Evolutionary conservation across 2,888 invertebrate genomes (phyloP), one percentile per base, ranked within the genome.

Genomic region (Seira musarum): DNA sequence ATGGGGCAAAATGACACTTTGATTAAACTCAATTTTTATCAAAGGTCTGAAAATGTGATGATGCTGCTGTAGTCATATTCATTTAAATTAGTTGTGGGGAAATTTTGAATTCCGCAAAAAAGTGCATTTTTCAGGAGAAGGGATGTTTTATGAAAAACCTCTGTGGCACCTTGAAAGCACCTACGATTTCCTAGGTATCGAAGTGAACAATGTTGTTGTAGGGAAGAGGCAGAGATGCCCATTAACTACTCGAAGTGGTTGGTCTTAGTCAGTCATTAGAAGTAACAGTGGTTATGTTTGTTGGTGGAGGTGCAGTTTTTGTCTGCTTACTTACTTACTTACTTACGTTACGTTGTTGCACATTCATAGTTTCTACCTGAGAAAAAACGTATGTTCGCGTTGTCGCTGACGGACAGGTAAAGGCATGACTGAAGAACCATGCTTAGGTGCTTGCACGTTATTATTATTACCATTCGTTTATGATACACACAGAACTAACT

Each of bases 351-450:
- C 30, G 30, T 30, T 30, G 24, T 69, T 71, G 63, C 70, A 68
- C 70, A 71, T 78, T 64, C 66, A 66, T 49, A 63, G n/a, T 77
- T 64, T 53, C 19, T 73, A 72, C 68, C 67, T 72, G 72, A 49
- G 19, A 66, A 30, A 35, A 66, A 21, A 40, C 66, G 40, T 66
- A 40, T 35, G 66, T 35, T 66, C 40, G 10, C 40, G 68, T 63
- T 22, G 22, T 22, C 40, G 13, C 60, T 15, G 60, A 40, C 19
- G 22, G 77, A 67, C 67, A 79, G 67, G 63, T 68, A 79, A 72
- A 57, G 6, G 74, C 40, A 67, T 71, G 22, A 13, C 1, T 53
- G n/a, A 17, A 66, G 68, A 57, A 64, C 25, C 57, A 24, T 73
- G 66, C 66, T 46, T 8, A 60, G 60, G 60, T 67, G 57, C 60